Percentiles rank a stretch among this genome's conserved stretches.
Conservation (phyloP, 2,797 vertebrate species). For the Tragelaphus oryx region DNA sequence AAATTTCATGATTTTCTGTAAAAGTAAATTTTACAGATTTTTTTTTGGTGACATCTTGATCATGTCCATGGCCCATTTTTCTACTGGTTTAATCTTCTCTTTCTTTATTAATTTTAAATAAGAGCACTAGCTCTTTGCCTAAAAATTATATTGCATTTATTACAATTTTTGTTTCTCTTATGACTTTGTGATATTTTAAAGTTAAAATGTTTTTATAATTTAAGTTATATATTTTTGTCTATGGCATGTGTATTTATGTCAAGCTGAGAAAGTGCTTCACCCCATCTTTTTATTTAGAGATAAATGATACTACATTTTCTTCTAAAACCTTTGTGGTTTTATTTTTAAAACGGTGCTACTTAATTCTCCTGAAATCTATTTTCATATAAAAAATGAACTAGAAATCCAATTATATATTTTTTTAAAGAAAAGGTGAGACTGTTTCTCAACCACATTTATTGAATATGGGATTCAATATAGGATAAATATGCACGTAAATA, state of each 20-base stretch:
- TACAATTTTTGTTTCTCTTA: background rate
- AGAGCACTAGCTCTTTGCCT: background rate
- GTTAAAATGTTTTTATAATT: background rate
- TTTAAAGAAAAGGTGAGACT: background rate
- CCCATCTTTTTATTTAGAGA: background rate
- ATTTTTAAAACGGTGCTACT: background rate
- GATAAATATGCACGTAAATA: background rate
- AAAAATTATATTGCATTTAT: background rate
- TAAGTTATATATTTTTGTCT: background rate
- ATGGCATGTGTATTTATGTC: background rate
- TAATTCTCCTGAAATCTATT: background rate
- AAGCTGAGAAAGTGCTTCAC: background rate
- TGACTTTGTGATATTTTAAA: background rate
- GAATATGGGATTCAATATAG: background rate
- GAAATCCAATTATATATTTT: background rate
- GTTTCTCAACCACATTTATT: background rate
- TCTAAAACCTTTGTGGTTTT: background rate
- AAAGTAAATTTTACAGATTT: background rate
- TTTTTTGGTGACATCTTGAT: background rate
- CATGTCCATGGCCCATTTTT: background rate
- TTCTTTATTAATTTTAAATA: background rate
- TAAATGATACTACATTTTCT: background rate
- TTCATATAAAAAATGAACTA: background rate
- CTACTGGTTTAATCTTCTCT: background rate
- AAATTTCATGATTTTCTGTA: too few relatives aligned